These are phyloP conservation scores for Empis livida DNA, from an alignment of 2,888 invertebrate genomes.

Conservation along the genomic window DNA sequence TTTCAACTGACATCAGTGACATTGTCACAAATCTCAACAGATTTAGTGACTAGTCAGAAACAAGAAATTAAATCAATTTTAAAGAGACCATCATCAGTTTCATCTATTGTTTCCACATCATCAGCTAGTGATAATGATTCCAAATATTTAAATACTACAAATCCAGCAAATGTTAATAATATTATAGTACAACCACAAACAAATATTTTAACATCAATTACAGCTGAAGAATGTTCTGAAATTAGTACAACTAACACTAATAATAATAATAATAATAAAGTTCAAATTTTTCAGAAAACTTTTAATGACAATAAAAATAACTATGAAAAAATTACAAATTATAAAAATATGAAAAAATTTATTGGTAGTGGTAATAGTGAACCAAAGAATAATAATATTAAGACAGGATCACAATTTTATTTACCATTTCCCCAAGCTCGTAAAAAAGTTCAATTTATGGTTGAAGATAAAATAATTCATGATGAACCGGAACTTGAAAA, in stretches of 20 bases:
- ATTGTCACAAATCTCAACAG: slow-evolving; percentile 11
- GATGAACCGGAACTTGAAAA: slow-evolving; percentile 7
- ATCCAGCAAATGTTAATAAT: neutral
- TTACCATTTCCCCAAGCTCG: slow-evolving; percentile 45
- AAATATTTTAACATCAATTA: neutral
- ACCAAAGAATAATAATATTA: slow-evolving; percentile 7
- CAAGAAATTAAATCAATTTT: slow-evolving; percentile 43
- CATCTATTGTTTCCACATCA: slow-evolving; percentile 25
- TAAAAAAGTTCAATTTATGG: slow-evolving; percentile 60
- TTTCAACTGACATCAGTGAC: neutral
- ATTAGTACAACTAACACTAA: too few species aligned
- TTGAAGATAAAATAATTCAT: slow-evolving; percentile 42
- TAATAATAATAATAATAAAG: too few species aligned
- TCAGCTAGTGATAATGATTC: slow-evolving; percentile 26
- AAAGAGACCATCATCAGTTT: slow-evolving; percentile 39
- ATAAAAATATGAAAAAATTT: neutral
- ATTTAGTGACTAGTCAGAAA: slow-evolving; percentile 12
- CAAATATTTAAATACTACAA: slow-evolving; percentile 18
- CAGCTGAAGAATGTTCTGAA: neutral
- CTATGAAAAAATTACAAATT: neutral
- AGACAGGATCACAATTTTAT: slow-evolving; percentile 46
- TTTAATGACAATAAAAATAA: too few species aligned
- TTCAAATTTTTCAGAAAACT: too few species aligned
- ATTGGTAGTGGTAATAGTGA: neutral
- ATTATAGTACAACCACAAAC: slow-evolving; percentile 1